phyloP scores from a whole-genome alignment of 2,888 invertebrate genomes.

The Acrobasis suavella region DNA sequence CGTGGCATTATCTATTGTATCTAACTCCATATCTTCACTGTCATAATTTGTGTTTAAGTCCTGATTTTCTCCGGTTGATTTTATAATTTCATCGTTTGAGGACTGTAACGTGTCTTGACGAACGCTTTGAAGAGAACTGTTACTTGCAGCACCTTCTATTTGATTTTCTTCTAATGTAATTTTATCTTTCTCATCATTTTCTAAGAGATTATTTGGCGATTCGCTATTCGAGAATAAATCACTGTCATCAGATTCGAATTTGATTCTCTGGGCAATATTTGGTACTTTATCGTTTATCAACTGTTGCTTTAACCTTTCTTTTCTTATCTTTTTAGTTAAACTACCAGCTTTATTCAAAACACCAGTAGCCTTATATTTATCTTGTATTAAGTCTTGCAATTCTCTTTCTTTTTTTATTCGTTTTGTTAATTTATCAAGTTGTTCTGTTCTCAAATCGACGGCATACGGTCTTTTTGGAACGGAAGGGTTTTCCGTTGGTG shows the following conservation, averaged over 20 bases:
- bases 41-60: not conserved
- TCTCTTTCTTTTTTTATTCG: not conserved
- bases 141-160: no score
- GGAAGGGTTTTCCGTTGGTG: not conserved
- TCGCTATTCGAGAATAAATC: not conserved
- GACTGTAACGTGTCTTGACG: not conserved
- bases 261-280: not conserved
- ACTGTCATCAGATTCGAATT: conserved; percentile 4
- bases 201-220: not conserved
- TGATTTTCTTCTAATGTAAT: not conserved
- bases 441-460: not conserved
- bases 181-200: not conserved
- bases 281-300: not conserved
- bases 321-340: not conserved
- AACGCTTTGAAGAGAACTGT: not conserved
- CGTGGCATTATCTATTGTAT: not conserved
- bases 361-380: not conserved
- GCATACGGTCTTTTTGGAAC: not conserved
- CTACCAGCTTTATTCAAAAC: not conserved
- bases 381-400: not conserved
- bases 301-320: not conserved
- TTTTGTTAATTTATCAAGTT: not conserved
- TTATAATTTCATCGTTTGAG: not conserved
- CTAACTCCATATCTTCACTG: conserved; percentile 6
- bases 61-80: not conserved